phyloP scores from a whole-genome alignment of 2,888 invertebrate genomes.

The Mycalesis mineus region DNA sequence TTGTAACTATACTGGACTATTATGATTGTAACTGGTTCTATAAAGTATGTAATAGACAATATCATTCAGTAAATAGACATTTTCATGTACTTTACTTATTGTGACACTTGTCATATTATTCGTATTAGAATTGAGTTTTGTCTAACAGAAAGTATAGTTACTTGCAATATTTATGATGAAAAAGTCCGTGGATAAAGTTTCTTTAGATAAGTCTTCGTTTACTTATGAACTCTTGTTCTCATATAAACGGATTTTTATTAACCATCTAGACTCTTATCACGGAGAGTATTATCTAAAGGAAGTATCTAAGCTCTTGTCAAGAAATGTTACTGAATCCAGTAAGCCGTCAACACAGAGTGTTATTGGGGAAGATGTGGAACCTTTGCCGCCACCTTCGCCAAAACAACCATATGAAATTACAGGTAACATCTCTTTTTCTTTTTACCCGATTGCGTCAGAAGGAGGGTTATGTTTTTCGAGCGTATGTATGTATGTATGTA shows the following conservation, averaged over 20 bases:
- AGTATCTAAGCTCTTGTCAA: constrained; percentile 51
- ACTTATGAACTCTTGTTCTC: constrained; percentile 48
- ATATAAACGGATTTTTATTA: constrained; percentile 77
- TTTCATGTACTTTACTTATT: too few relatives aligned
- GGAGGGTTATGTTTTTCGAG: too few relatives aligned
- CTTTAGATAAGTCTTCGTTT: constrained; percentile 43
- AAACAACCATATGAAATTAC: constrained; percentile 61
- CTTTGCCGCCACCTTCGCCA: constrained; percentile 39
- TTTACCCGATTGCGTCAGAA: too few relatives aligned
- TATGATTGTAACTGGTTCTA: too few relatives aligned
- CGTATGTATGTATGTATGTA: too few relatives aligned
- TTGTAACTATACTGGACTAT: too few relatives aligned
- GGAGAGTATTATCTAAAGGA: constrained; percentile 67
- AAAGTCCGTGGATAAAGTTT: constrained; percentile 40
- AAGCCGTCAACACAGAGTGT: constrained; percentile 43
- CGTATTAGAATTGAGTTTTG: too few relatives aligned
- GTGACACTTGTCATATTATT: too few relatives aligned
- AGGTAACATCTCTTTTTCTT: too few relatives aligned
- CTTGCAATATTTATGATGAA: constrained; percentile 16
- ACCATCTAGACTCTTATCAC: constrained; percentile 80
- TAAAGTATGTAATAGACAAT: too few relatives aligned
- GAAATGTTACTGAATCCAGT: constrained; percentile 38
- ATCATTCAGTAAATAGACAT: too few relatives aligned
- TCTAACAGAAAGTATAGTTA: background rate
- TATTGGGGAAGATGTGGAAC: constrained; percentile 50